Conservation (phyloP, 2,113 vertebrate genomes). For the Bothrops jararaca region DNA sequence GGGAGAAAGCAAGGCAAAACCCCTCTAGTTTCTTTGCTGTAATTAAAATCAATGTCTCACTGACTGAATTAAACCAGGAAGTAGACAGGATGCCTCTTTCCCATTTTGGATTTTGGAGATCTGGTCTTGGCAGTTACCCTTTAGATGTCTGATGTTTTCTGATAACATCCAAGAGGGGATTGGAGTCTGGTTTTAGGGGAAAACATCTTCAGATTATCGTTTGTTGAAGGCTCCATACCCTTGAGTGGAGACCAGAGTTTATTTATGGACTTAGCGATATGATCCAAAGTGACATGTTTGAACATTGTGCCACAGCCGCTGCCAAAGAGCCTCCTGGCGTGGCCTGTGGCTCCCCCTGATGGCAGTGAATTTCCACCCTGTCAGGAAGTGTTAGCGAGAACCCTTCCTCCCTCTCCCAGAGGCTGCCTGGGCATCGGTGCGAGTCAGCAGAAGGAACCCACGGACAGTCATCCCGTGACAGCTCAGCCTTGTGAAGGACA, state of each 20-base stretch:
- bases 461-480: background rate
- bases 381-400: rapidly evolving
- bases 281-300: conserved; percentile 7
- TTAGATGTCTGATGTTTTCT: background rate
- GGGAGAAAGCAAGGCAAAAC: background rate
- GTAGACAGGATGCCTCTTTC: background rate
- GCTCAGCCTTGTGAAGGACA: background rate
- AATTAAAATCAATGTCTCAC: background rate
- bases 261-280: background rate
- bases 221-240: background rate
- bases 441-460: background rate
- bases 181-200: background rate
- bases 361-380: conserved; percentile 12
- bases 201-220: background rate
- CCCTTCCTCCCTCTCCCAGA: background rate
- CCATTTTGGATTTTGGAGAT: background rate
- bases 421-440: background rate
- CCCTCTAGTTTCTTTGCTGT: background rate
- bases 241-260: background rate
- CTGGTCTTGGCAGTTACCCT: background rate
- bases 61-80: background rate
- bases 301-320: background rate
- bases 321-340: conserved; percentile 1
- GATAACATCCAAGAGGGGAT: background rate
- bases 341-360: background rate